phyloP scores from a whole-genome alignment of 2,797 vertebrate genomes.

The Petrocephalus schoutedeni region DNA sequence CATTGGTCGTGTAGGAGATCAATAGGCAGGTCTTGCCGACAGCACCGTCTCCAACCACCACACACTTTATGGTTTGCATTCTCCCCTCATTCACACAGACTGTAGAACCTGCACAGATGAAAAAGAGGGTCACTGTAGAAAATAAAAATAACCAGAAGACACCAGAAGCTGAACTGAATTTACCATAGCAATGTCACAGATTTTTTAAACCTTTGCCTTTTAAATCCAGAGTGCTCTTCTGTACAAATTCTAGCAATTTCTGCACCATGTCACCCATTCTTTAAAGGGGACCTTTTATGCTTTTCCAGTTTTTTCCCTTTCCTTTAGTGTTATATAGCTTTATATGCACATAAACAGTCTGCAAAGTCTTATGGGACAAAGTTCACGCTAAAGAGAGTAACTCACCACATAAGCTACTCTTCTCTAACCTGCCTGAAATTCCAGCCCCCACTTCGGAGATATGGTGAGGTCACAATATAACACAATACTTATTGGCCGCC shows the following conservation, averaged over 20 bases:
- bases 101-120: constrained; percentile 60
- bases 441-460: background rate
- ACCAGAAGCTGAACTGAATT: background rate
- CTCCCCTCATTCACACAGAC: constrained; percentile 71
- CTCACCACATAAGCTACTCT: background rate
- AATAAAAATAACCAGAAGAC: background rate
- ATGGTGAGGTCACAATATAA: background rate
- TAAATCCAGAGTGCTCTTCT: background rate
- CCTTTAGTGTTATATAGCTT: background rate
- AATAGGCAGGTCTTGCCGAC: constrained; percentile 92
- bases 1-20: constrained; percentile 90
- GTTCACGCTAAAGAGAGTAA: background rate
- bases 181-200: background rate
- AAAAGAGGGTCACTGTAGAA: constrained; percentile 27
- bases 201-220: background rate
- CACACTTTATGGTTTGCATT: constrained; percentile 95
- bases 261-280: background rate
- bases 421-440: background rate
- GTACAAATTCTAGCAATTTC: background rate
- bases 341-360: background rate
- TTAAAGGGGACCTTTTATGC: background rate
- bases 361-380: background rate
- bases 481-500: background rate
- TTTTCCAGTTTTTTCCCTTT: background rate
- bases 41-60: constrained; percentile 87